Percentiles rank a stretch among this genome's conserved stretches.
Conservation (phyloP, 2,888 invertebrate genomes). For the Himalopsyche tibetana region DNA sequence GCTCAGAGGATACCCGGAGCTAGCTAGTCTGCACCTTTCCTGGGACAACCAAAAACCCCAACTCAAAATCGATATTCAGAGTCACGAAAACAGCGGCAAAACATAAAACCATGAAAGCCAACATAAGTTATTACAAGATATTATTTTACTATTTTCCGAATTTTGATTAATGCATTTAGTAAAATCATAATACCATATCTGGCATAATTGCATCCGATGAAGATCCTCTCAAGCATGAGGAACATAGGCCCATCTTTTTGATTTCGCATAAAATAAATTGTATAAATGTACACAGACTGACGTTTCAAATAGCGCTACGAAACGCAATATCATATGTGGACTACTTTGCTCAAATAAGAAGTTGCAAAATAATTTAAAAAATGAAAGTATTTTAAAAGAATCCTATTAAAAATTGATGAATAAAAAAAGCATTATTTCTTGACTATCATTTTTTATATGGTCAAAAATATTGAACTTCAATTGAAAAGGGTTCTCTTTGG, state of each 20-base stretch:
- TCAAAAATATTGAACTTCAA: not conserved
- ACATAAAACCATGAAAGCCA: conserved; percentile 43
- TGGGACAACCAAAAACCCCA: conserved; percentile 24
- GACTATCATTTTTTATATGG: too few relatives aligned
- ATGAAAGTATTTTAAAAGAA: too few relatives aligned
- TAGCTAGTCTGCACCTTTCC: conserved; percentile 41
- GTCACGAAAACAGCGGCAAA: conserved; percentile 59
- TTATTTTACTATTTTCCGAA: not conserved
- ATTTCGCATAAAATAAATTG: not conserved
- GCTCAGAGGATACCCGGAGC: not conserved
- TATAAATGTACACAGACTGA: conserved; percentile 38
- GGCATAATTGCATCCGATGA: conserved; percentile 78
- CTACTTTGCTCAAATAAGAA: conserved; percentile 36
- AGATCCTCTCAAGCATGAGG: conserved; percentile 77
- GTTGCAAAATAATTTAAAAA: not conserved
- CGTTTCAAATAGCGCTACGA: conserved; percentile 56
- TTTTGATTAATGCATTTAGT: conserved; percentile 1
- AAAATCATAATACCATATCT: conserved; percentile 74
- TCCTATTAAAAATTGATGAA: too few relatives aligned
- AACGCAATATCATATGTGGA: conserved; percentile 49
- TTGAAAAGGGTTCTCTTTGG: conserved; percentile 27
- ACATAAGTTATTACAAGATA: conserved; percentile 35
- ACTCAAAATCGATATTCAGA: conserved; percentile 58
- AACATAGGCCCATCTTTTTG: conserved; percentile 73
- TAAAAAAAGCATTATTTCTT: too few relatives aligned